Evolutionary conservation across 2,888 invertebrate genomes (phyloP).

Genomic region (Acronicta alni): DNA sequence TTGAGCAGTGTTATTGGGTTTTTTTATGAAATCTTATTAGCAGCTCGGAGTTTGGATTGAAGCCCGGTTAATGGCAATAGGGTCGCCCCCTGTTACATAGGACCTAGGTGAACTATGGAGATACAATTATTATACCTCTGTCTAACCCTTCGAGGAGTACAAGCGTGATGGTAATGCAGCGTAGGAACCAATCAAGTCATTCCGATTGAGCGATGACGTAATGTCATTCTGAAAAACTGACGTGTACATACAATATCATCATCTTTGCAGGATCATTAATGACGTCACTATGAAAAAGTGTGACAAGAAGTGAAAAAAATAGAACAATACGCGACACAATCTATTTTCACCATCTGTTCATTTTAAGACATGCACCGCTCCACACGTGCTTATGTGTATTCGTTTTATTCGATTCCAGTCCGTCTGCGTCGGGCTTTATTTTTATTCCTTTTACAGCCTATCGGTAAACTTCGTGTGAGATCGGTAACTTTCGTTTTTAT

Average conservation of each 20-base stretch:
- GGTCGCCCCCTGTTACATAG: too few relatives aligned
- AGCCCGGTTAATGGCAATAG: too few relatives aligned
- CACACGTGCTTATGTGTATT: constrained; percentile 56
- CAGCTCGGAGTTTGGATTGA: too few relatives aligned
- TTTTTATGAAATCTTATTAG: too few relatives aligned
- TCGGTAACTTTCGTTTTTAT: constrained; percentile 67
- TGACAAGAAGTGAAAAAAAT: constrained; percentile 10
- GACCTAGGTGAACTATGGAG: too few relatives aligned
- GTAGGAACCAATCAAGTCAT: not conserved
- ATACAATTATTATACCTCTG: too few relatives aligned
- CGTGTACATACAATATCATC: constrained; percentile 18
- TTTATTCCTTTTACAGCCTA: constrained; percentile 71
- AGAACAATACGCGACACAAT: constrained; percentile 42
- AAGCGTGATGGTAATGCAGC: too few relatives aligned
- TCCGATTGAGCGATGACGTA: constrained; percentile 8
- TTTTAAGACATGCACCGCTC: constrained; percentile 46
- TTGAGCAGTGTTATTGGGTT: too few relatives aligned
- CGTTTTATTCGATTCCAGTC: constrained; percentile 63
- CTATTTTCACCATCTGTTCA: constrained; percentile 48
- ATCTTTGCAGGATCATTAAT: constrained; percentile 4
- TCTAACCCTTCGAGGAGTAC: too few relatives aligned
- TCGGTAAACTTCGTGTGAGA: constrained; percentile 79
- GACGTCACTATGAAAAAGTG: constrained; percentile 17
- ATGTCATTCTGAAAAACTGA: constrained; percentile 24
- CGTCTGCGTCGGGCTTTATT: constrained; percentile 64